Conservation (phyloP, 2,888 invertebrate species). For the Pinctada fucata region DNA sequence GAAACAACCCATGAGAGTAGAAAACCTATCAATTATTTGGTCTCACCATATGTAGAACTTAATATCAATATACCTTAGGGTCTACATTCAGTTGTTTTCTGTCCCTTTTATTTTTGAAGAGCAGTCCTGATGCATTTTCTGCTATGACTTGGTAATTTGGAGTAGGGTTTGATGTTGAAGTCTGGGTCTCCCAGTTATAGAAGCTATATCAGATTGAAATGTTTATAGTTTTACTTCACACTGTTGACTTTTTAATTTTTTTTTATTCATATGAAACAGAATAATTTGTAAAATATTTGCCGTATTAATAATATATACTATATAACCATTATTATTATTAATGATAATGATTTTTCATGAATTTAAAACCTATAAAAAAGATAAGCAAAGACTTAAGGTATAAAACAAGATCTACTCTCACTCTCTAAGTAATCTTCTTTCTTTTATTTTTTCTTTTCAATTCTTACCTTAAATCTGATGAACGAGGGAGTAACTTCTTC, state of each 20-base stretch:
- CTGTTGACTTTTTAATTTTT: not conserved
- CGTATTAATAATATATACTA: too few relatives aligned
- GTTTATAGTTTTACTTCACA: not conserved
- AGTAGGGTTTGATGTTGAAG: constrained; percentile 84
- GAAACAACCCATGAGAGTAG: too few relatives aligned
- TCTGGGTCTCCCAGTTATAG: constrained; percentile 87
- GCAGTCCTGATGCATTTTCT: constrained; percentile 84
- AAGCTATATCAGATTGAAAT: constrained; percentile 66
- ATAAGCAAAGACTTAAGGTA: too few relatives aligned
- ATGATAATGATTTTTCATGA: too few relatives aligned
- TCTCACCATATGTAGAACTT: too few relatives aligned
- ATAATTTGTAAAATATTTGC: not conserved
- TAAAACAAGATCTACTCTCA: too few relatives aligned
- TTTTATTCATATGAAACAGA: not conserved
- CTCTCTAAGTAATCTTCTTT: not conserved
- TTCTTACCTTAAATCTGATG: constrained; percentile 84
- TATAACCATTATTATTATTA: too few relatives aligned
- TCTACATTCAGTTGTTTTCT: constrained; percentile 87
- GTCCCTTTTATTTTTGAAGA: constrained; percentile 89
- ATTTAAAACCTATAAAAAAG: too few relatives aligned
- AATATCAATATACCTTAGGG: constrained; percentile 78
- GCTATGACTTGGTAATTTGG: constrained; percentile 87
- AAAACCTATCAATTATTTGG: too few relatives aligned
- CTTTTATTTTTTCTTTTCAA: not conserved
- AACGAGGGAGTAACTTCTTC: constrained; percentile 83